Evolutionary conservation across 2,113 vertebrate species (phyloP).

Genomic region (Columba livia): DNA sequence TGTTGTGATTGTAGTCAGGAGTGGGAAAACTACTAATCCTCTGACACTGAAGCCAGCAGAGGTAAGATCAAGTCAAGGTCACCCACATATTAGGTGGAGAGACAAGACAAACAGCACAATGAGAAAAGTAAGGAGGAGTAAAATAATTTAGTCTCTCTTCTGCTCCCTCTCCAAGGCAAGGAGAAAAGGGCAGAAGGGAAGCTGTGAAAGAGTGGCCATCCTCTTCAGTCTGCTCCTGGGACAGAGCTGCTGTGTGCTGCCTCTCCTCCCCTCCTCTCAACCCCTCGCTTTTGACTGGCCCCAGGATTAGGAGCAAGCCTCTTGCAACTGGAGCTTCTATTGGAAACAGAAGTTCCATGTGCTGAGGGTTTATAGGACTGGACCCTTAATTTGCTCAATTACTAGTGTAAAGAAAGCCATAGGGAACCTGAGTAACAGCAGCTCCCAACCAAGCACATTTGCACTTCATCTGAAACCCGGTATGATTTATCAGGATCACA

Average conservation of each 20-base stretch:
- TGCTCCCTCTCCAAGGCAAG: background rate
- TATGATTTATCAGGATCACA: conserved; percentile 27
- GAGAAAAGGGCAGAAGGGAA: background rate
- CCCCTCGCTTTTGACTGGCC: background rate
- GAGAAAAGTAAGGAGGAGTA: background rate
- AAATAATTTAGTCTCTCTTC: background rate
- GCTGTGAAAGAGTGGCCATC: background rate
- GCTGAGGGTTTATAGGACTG: conserved; percentile 27
- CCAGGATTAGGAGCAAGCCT: background rate
- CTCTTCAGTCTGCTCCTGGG: background rate
- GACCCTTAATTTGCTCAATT: conserved; percentile 55
- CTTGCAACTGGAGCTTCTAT: background rate
- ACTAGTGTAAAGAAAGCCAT: conserved; percentile 40
- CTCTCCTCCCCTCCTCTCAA: background rate
- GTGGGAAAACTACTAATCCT: background rate
- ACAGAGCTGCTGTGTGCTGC: background rate
- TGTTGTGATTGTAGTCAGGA: background rate
- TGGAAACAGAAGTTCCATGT: conserved; percentile 52
- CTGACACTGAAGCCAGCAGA: background rate
- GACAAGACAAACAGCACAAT: background rate
- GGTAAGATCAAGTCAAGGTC: background rate
- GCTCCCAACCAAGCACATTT: conserved; percentile 19
- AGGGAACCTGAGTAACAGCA: conserved; percentile 19
- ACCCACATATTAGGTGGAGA: background rate
- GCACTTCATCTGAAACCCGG: background rate